These are phyloP conservation scores for Myiopsitta monachus DNA, from an alignment of 2,113 vertebrate genomes.

Conservation along the genomic window DNA sequence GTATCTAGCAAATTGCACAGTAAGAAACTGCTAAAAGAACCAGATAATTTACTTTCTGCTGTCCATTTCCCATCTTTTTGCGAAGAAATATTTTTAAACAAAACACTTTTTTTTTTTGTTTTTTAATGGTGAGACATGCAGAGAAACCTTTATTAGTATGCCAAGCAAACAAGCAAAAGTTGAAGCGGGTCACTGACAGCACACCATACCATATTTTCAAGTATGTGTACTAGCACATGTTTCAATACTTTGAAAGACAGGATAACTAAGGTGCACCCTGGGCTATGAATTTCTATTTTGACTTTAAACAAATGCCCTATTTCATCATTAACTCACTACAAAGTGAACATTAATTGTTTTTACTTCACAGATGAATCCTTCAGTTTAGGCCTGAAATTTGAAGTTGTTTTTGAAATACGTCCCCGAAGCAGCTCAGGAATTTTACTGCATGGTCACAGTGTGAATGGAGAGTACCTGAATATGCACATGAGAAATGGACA, in stretches of 20 bases:
- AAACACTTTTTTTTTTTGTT: not conserved
- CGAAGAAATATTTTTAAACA: not conserved
- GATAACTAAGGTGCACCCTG: not conserved
- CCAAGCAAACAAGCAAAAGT: not conserved
- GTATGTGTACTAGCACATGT: not conserved
- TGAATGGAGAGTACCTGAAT: conserved; percentile 82
- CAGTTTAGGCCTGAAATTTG: conserved; percentile 84
- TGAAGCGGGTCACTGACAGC: not conserved
- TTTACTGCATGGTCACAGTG: conserved; percentile 83
- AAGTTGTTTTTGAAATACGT: conserved; percentile 89
- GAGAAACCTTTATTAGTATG: not conserved
- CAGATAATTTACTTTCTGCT: not conserved
- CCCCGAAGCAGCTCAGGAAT: conserved; percentile 87
- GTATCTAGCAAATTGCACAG: not conserved
- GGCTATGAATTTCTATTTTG: not conserved
- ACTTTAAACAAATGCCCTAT: not conserved
- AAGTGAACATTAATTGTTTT: not conserved
- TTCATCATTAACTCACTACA: not conserved
- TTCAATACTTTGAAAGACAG: not conserved
- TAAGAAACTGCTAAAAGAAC: not conserved
- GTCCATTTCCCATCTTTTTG: not conserved
- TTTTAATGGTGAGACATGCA: not conserved
- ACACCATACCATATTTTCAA: not conserved
- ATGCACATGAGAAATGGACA: conserved; percentile 85
- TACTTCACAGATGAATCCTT: conserved; percentile 84